Base-by-base conservation (phyloP, 2,888 invertebrate species). In the Andrena camellia region DNA sequence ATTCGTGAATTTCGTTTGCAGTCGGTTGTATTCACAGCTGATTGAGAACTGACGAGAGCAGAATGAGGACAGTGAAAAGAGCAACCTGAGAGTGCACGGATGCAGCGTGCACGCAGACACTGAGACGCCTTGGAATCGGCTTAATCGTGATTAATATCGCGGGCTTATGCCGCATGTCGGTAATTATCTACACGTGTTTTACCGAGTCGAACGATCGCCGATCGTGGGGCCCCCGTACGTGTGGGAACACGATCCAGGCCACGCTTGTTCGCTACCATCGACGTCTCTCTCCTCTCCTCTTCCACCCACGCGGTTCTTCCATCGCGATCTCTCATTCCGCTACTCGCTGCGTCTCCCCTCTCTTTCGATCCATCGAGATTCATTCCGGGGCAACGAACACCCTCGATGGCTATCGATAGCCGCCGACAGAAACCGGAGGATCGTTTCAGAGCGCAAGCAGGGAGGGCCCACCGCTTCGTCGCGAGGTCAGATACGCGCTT, bases 61-160 rank as follows among this genome's bases (percentile, higher is more conserved):
- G 10, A 10, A 57, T 1, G 20, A 6, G 54, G 2, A 54, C 20
- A 54, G 54, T n/a, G 20, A 26, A 52, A 66, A 62, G 63, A 35
- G 54, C 26, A 29, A 31, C 71, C 50, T 57, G 59, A 70, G 81
- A 74, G 77, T 79, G 75, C 54, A 52, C 66, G 63, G 75, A 54
- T 78, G 75, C 59, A 52, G 59, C 59, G 67, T 71, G 64, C 68
- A 67, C n/a, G 60, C 67, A 78, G 81, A 74, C 83, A 83, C 63
- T 80, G 35, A 63, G 82, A 80, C 85, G 85, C 85, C 84, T 82
- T 84, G 86, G 89, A 90, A 91, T 91, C 88, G 85, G 86, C 88
- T 92, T 92, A 90, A 92, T 91, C 92, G 89, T 90, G 91, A 92
- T 92, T 92, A 92, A 92, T 92, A 92, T 90, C 90, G 80, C 86